phyloP scores from a whole-genome alignment of 2,888 invertebrate species.

The Pilophorus perplexus region DNA sequence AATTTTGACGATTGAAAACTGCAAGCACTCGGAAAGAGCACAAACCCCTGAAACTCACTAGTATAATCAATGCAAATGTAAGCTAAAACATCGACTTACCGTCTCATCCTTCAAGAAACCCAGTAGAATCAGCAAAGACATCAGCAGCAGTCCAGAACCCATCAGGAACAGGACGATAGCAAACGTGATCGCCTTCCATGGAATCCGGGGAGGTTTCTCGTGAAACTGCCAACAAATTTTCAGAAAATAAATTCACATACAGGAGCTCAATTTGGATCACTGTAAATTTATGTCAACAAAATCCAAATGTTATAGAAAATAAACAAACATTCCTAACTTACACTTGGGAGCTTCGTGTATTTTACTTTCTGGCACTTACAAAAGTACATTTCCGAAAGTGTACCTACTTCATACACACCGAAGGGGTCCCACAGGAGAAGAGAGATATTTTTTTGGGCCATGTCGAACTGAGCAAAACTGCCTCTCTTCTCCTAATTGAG shows the following conservation, averaged over 20 bases:
- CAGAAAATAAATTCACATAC: neutral
- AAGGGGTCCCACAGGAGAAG: neutral
- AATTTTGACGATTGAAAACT: too few species aligned
- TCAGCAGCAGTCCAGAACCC: constrained; percentile 72
- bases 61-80: neutral
- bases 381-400: neutral
- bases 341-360: neutral
- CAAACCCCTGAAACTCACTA: too few species aligned
- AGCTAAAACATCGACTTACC: constrained; percentile 52
- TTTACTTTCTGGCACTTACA: constrained; percentile 2
- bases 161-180: constrained; percentile 73
- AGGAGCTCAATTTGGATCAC: too few species aligned
- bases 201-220: constrained; percentile 61
- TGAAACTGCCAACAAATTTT: constrained; percentile 52
- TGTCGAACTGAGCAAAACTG: too few species aligned
- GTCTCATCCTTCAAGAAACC: constrained; percentile 54
- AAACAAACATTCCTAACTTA: too few species aligned
- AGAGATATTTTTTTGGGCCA: neutral
- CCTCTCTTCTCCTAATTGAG: too few species aligned
- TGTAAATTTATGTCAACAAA: too few species aligned
- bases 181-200: constrained; percentile 78
- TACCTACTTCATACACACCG: neutral
- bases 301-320: too few species aligned
- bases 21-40: too few species aligned
- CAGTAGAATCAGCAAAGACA: constrained; percentile 73